Conservation (phyloP, 92 coral and sea anemone species). For the Actinostola sp. region DNA sequence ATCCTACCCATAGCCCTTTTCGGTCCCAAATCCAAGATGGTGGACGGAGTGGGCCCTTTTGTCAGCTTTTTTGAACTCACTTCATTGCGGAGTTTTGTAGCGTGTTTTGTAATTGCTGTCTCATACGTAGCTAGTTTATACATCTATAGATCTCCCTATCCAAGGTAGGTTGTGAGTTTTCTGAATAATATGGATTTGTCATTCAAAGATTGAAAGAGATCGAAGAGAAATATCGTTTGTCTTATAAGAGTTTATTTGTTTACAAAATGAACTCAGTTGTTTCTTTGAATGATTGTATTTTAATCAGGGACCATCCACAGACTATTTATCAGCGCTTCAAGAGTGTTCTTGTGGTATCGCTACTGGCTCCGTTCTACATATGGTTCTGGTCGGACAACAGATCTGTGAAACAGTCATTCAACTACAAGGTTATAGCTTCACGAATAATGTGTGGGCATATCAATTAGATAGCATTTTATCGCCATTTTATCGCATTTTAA, state of each 20-base stretch:
- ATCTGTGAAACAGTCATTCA: too few species aligned
- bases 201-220: not conserved
- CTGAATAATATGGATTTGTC: not conserved
- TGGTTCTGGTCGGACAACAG: conserved; percentile 86
- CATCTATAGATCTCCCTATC: conserved; percentile 82
- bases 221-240: not conserved
- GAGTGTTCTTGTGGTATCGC: conserved; percentile 81
- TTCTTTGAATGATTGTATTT: not conserved
- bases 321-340: conserved; percentile 86
- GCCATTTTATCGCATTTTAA: too few species aligned
- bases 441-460: too few species aligned
- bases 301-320: conserved; percentile 86
- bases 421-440: too few species aligned
- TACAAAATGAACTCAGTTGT: not conserved
- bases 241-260: conserved; percentile 7
- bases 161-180: conserved; percentile 83
- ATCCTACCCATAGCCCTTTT: conserved; percentile 25
- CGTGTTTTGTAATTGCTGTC: conserved; percentile 89
- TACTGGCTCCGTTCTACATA: conserved; percentile 82
- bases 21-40: conserved; percentile 59
- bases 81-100: conserved; percentile 66
- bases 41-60: conserved; percentile 51
- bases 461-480: too few species aligned
- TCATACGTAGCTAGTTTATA: conserved; percentile 88
- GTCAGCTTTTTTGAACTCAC: conserved; percentile 82